Evolutionary conservation across 2,113 vertebrate species (phyloP).

Genomic region (Pagrus major): DNA sequence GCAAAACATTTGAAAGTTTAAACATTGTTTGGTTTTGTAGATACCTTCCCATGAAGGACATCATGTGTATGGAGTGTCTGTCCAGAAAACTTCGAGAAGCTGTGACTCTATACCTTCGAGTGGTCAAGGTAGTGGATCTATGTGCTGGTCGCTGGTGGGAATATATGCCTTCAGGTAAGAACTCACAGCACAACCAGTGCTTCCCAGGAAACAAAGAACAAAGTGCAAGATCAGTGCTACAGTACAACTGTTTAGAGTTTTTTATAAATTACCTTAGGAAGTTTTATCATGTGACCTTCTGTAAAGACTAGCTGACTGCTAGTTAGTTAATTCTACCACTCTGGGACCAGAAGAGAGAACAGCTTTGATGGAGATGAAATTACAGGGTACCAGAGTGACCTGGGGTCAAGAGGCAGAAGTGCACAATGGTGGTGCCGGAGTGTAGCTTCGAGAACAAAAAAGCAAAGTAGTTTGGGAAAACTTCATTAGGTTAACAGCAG

Average conservation of each 20-base stretch:
- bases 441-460: neutral
- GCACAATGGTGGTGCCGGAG: neutral
- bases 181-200: neutral
- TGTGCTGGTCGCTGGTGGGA: constrained; percentile 99
- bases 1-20: neutral
- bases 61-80: constrained; percentile 99
- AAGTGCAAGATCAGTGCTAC: neutral
- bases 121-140: constrained; percentile 97
- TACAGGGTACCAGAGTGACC: neutral
- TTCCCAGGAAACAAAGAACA: neutral
- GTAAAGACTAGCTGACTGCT: too few relatives aligned
- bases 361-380: neutral
- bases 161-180: constrained; percentile 97
- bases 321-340: too few relatives aligned
- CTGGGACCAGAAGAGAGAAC: neutral
- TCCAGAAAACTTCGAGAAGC: constrained; percentile 96
- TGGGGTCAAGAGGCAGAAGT: neutral
- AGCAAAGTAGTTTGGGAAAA: neutral
- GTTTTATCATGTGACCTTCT: neutral
- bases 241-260: neutral
- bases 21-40: constrained; percentile 74
- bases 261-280: neutral
- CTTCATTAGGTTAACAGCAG: too few relatives aligned
- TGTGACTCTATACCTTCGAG: constrained; percentile 94
- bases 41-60: constrained; percentile 98